A percentile compares a stretch with the other conserved stretches of the same genome.
These are phyloP conservation scores for Luffia ferchaultella DNA, from an alignment of 2,888 invertebrate genomes.

Conservation along the genomic window DNA sequence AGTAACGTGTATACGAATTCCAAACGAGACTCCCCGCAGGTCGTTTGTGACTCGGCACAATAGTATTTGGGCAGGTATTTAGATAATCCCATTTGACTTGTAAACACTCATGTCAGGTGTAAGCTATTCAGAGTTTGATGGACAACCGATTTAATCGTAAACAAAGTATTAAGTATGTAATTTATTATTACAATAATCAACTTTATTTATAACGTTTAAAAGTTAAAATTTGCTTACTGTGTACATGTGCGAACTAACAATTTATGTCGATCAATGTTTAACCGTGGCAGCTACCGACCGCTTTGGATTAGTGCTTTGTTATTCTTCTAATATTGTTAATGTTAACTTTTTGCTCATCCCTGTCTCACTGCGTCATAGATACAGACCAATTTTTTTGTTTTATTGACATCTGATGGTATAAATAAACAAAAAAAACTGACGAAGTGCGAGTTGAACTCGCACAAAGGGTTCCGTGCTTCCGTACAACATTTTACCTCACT, in stretches of 20 bases:
- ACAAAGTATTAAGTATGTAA: no score
- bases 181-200: no score
- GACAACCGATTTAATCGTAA: neutral
- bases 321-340: neutral
- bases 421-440: no score
- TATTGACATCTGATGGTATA: neutral
- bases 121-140: neutral
- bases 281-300: neutral
- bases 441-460: no score
- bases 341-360: neutral
- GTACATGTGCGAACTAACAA: no score
- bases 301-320: neutral
- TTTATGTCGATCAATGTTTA: no score
- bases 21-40: neutral
- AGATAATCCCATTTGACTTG: neutral
- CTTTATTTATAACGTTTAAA: no score
- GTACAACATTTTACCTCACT: no score
- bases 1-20: no score
- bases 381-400: neutral
- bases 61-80: neutral
- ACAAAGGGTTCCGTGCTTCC: no score
- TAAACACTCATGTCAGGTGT: neutral
- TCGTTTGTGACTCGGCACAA: no score
- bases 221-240: no score
- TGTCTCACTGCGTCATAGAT: neutral